Conservation (phyloP, 64 coral and sea anemone species). For the Stylophora pistillata region DNA sequence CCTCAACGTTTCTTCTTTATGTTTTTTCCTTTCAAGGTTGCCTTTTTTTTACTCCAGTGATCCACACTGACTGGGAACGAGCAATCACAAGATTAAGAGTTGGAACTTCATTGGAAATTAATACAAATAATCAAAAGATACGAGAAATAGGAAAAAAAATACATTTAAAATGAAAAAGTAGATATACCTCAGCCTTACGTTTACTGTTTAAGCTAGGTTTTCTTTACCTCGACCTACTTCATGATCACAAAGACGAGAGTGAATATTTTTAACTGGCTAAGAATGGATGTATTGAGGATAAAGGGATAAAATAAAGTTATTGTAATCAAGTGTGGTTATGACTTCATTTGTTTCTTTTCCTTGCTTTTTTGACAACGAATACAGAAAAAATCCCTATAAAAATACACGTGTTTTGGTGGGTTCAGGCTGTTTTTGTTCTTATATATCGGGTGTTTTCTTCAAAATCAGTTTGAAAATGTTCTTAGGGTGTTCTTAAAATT, state of each 20-base stretch:
- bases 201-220: not conserved
- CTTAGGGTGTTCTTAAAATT: no score
- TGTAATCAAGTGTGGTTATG: not conserved
- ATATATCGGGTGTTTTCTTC: no score
- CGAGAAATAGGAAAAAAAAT: not conserved
- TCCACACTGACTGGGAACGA: not conserved
- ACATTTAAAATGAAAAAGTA: not conserved
- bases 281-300: conserved; percentile 1
- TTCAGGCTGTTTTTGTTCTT: no score
- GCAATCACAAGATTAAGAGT: not conserved
- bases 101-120: not conserved
- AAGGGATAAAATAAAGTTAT: conserved; percentile 4
- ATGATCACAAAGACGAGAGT: not conserved
- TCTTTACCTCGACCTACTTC: not conserved
- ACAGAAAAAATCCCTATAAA: no score
- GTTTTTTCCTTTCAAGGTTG: not conserved
- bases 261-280: conserved; percentile 21
- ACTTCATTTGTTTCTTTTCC: not conserved
- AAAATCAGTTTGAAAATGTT: no score
- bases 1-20: not conserved
- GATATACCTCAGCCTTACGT: not conserved
- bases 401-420: no score
- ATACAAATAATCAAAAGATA: not conserved
- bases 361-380: not conserved
- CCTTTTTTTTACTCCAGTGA: no score